Percentiles rank a stretch among this genome's conserved stretches.
phyloP scores from a whole-genome alignment of 2,113 vertebrate species.

The Phyllostomus hastatus region DNA sequence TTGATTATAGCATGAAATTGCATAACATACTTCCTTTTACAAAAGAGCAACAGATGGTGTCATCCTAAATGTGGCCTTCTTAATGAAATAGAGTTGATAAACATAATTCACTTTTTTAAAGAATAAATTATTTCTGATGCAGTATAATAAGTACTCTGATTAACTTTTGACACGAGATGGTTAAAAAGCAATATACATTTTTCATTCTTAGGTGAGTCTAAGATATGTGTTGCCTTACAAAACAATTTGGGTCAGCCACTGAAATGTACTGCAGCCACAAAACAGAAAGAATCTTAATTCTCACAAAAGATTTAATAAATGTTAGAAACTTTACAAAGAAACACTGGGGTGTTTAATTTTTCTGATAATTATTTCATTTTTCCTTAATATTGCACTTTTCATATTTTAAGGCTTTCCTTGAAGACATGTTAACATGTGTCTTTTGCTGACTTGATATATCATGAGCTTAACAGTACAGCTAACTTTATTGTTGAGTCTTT shows the following conservation, averaged over 20 bases:
- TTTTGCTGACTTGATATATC: background rate
- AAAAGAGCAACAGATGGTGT: slow-evolving; percentile 47
- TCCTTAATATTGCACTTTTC: background rate
- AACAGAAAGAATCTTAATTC: background rate
- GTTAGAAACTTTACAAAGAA: slow-evolving; percentile 18
- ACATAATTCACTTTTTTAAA: slow-evolving; percentile 48
- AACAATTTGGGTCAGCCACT: slow-evolving; percentile 14
- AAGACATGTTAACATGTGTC: background rate
- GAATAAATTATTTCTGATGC: slow-evolving; percentile 42
- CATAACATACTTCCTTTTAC: slow-evolving; percentile 20
- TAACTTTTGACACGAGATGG: background rate
- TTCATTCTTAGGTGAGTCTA: background rate
- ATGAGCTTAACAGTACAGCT: background rate
- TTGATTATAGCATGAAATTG: background rate
- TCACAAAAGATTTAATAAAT: background rate
- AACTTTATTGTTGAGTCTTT: background rate
- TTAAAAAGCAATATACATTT: slow-evolving; percentile 40
- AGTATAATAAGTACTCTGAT: background rate
- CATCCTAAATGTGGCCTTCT: slow-evolving; percentile 38
- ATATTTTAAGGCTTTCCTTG: background rate
- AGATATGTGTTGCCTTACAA: background rate
- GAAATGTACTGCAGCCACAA: slow-evolving; percentile 3
- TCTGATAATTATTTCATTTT: background rate
- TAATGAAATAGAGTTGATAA: slow-evolving; percentile 20
- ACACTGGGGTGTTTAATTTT: background rate